Evolutionary conservation across 2,888 invertebrate species (phyloP), one percentile per base, ranked within the genome.

Genomic region (Pristionchus exspectatus): DNA sequence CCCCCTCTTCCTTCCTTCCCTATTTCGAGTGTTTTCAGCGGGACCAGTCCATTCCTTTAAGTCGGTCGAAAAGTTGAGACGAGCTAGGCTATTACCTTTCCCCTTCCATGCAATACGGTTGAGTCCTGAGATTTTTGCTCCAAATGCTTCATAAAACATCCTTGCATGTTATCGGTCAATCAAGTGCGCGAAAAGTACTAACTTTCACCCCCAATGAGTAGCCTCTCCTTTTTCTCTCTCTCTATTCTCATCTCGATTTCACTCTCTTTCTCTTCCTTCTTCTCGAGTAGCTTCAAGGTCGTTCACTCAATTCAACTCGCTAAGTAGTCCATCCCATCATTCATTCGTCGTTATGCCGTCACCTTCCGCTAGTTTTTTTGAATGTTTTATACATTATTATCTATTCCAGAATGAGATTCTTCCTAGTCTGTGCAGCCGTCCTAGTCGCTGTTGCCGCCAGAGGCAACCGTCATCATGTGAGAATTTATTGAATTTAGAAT

Each of bases 281-380:
- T 77, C 81, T 81, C 81, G 81, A 81, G 50, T 27, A 50, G 50
- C 44, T 81, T 81, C 81, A 81, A 81, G 81, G 81, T 81, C 81
- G 50, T 81, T 81, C 72, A 33, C 50, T 81, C 44, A 54, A 81
- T 54, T 81, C 81, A 54, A 24, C 81, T 50, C 81, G 54, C n/a
- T 81, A 24, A 81, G 44, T 54, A 24, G 16, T 2, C 33, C 77
- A 74, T 63, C 72, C 14, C 72, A 33, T 81, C 44, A 44, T 81
- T 81, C 50, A 81, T 77, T 77, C 44, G 30, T 10, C 1, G 7
- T n/a, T 44, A 30, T 77, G 24, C 50, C 44, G 30, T 74, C 50
- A 44, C 27, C 44, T 81, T 81, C 44, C 24, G 44, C 21, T 81
- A 50, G 44, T 38, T 30, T 50, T 14, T 77, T 38, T 14, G 4